Conservation (phyloP, 2,113 vertebrate genomes). For the Sporophila hypoxantha region DNA sequence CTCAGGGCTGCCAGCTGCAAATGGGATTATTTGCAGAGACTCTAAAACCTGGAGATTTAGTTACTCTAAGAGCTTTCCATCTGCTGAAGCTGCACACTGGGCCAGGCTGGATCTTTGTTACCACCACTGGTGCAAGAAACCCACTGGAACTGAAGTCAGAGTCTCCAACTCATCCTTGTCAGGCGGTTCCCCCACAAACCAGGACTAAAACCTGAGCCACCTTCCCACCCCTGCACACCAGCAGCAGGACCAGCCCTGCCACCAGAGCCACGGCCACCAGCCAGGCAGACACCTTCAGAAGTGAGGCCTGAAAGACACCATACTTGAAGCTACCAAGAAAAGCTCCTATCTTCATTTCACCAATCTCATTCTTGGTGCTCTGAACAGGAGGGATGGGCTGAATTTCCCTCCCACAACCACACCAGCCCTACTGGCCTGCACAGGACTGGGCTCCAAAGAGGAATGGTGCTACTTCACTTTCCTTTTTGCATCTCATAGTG, state of each 20-base stretch:
- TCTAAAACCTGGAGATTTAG: background rate
- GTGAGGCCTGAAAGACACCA: background rate
- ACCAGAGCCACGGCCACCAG: background rate
- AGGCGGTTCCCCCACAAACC: background rate
- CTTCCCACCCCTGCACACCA: background rate
- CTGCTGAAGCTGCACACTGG: background rate
- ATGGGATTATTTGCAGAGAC: background rate
- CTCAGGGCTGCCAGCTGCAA: background rate
- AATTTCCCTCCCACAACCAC: background rate
- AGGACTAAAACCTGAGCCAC: background rate
- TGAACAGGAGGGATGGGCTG: background rate
- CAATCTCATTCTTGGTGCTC: too few species aligned
- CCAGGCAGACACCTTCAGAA: background rate
- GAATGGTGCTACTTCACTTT: background rate
- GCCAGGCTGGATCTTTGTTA: background rate
- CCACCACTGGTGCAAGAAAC: background rate
- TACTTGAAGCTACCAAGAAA: background rate
- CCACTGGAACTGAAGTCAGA: background rate
- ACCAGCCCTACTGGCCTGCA: too few species aligned
- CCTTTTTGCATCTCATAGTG: accelerated
- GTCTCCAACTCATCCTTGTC: background rate
- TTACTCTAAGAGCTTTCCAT: background rate
- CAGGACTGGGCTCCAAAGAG: background rate
- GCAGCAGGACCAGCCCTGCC: background rate
- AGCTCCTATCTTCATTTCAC: background rate